phyloP scores from a whole-genome alignment of 2,888 invertebrate genomes.

The Rambutsinella grinnellia region DNA sequence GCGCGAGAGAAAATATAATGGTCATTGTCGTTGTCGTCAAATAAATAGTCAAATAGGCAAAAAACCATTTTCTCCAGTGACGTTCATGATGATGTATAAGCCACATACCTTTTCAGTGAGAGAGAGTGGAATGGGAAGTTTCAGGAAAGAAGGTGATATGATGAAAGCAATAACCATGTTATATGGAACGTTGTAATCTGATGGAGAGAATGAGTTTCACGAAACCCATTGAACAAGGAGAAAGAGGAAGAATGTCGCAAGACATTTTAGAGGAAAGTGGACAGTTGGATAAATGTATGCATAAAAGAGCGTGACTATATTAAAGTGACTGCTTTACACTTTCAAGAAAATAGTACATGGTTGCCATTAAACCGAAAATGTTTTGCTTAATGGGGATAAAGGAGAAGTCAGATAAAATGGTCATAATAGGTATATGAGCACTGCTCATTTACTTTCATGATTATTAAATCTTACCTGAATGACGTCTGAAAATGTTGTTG shows the following conservation, averaged over 20 bases:
- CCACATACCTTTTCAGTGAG: constrained; percentile 26
- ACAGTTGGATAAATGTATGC: too few relatives aligned
- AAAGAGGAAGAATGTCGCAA: too few relatives aligned
- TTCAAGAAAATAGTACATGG: constrained; percentile 21
- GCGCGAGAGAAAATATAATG: constrained; percentile 32
- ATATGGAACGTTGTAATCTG: constrained; percentile 1
- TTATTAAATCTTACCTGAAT: too few relatives aligned
- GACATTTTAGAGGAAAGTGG: too few relatives aligned
- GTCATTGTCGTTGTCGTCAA: constrained; percentile 8
- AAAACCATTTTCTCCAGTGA: too few relatives aligned
- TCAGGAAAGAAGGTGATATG: constrained; percentile 44
- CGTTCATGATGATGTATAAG: constrained; percentile 16
- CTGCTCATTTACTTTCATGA: too few relatives aligned
- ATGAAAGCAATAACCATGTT: constrained; percentile 36
- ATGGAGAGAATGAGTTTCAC: too few relatives aligned
- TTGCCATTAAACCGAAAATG: constrained; percentile 34
- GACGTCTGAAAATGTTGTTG: too few relatives aligned
- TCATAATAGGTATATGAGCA: constrained; percentile 43
- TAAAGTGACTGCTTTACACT: too few relatives aligned
- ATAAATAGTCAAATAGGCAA: too few relatives aligned
- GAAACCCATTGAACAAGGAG: too few relatives aligned
- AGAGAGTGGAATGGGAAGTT: constrained; percentile 38
- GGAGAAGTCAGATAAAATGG: constrained; percentile 34
- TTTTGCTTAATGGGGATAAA: constrained; percentile 37
- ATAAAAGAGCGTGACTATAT: too few relatives aligned